Percentiles rank a stretch among this genome's conserved stretches.
These are phyloP conservation scores for Salticus scenicus DNA, from an alignment of 2,888 invertebrate species.

Conservation along the genomic window DNA sequence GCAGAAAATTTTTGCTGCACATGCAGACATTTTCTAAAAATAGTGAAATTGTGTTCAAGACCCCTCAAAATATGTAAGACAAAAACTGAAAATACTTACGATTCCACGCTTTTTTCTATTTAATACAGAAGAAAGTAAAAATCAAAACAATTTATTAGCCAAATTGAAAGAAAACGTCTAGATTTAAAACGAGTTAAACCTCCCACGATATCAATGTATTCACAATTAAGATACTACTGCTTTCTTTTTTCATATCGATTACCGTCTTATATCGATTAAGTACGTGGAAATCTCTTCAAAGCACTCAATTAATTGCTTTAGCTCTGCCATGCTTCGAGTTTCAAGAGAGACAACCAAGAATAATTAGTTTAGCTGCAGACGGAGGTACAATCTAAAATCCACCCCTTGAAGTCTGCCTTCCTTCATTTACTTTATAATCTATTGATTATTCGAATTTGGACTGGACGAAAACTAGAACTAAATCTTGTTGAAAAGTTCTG, in stretches of 20 bases:
- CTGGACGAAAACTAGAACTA: neutral
- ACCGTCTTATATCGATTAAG: conserved; percentile 51
- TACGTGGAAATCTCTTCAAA: conserved; percentile 34
- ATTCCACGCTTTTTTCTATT: too few relatives aligned
- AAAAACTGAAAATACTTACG: too few relatives aligned
- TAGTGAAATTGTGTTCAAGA: too few relatives aligned
- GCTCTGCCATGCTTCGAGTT: conserved; percentile 9
- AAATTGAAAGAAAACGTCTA: neutral
- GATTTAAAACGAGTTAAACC: neutral
- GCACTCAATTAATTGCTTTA: conserved; percentile 55
- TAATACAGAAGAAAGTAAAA: neutral
- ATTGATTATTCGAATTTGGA: conserved; percentile 53
- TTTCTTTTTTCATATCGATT: conserved; percentile 8
- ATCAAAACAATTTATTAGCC: neutral
- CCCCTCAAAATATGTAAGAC: too few relatives aligned
- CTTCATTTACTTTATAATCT: conserved; percentile 60
- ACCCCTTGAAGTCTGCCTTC: conserved; percentile 22
- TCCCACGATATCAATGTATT: neutral
- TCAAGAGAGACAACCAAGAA: conserved; percentile 37
- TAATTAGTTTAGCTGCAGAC: conserved; percentile 42
- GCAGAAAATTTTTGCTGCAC: too few relatives aligned
- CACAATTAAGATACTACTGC: conserved; percentile 10
- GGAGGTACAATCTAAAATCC: neutral
- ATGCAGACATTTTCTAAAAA: too few relatives aligned
- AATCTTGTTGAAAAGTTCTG: neutral